phyloP scores from a whole-genome alignment of 1,140 invertebrate species.

The Drosophila rhopaloa region DNA sequence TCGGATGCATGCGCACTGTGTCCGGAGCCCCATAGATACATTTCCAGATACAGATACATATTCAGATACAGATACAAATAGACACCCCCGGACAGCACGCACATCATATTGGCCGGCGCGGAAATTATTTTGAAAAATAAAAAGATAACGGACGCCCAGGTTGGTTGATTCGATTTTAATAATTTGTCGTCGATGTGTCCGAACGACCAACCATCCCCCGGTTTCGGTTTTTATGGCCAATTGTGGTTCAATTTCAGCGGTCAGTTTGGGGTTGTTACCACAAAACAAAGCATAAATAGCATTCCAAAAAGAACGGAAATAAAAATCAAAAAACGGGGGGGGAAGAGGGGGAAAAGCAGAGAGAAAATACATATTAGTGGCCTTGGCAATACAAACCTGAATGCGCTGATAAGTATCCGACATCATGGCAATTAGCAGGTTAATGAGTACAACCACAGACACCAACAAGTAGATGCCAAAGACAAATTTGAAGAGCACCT shows the following conservation, averaged over 20 bases:
- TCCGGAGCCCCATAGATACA: conserved; percentile 85
- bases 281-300: conserved; percentile 22
- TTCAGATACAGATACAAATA: conserved; percentile 76
- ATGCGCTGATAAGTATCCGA: conserved; percentile 99
- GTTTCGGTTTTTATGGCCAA: conserved; percentile 13
- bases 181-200: conserved; percentile 31
- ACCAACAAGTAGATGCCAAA: conserved; percentile 99
- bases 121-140: conserved; percentile 75
- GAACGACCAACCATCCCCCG: conserved; percentile 63
- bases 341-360: conserved; percentile 37
- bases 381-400: conserved; percentile 87
- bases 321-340: conserved; percentile 8
- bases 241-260: conserved; percentile 23
- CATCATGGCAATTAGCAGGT: conserved; percentile 99
- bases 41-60: conserved; percentile 19
- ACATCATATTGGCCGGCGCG: conserved; percentile 52
- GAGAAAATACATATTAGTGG: conserved; percentile 73
- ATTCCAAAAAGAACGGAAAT: conserved; percentile 15
- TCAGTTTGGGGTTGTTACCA: conserved; percentile 41
- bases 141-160: conserved; percentile 82
- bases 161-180: conserved; percentile 54
- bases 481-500: conserved; percentile 92
- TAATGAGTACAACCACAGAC: conserved; percentile 98
- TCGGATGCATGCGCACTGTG: conserved; percentile 94
- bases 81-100: conserved; percentile 60